phyloP scores from a whole-genome alignment of 2,113 vertebrate species.

The Heliornis fulica region DNA sequence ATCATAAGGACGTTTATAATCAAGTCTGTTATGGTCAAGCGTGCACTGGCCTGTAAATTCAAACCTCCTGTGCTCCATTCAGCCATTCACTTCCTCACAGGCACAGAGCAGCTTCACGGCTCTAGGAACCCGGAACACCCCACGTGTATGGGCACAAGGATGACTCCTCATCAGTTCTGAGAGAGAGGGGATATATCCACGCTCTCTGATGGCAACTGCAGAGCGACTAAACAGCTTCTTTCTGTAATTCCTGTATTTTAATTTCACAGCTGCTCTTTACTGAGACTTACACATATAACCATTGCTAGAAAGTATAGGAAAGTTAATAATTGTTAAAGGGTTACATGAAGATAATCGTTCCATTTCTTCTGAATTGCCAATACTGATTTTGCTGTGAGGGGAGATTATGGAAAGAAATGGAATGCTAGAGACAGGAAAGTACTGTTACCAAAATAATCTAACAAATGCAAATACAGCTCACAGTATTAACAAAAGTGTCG shows the following conservation, averaged over 20 bases:
- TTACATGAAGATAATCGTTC: conserved; percentile 56
- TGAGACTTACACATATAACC: conserved; percentile 5
- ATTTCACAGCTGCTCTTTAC: conserved; percentile 51
- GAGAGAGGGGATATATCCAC: fast-evolving
- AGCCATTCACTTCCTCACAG: not conserved
- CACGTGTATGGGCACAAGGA: not conserved
- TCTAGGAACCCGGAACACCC: not conserved
- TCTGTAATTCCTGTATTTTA: conserved; percentile 10
- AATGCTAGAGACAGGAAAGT: conserved; percentile 31
- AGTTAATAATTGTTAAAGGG: conserved; percentile 66
- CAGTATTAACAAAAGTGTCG: conserved; percentile 50
- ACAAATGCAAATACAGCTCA: conserved; percentile 62
- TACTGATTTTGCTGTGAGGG: conserved; percentile 45
- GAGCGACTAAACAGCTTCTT: not conserved
- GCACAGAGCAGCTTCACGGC: not conserved
- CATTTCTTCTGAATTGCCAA: conserved; percentile 54
- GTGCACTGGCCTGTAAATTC: not conserved
- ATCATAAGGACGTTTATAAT: not conserved
- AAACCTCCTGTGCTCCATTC: not conserved
- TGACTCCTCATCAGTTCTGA: not conserved
- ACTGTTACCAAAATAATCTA: conserved; percentile 56
- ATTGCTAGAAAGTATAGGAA: conserved; percentile 19
- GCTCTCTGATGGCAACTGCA: not conserved
- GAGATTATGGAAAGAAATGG: conserved; percentile 58
- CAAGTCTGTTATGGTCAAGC: not conserved